Evolutionary conservation across 2,113 vertebrate genomes (phyloP).

Genomic region (Gallinago jamesoni): DNA sequence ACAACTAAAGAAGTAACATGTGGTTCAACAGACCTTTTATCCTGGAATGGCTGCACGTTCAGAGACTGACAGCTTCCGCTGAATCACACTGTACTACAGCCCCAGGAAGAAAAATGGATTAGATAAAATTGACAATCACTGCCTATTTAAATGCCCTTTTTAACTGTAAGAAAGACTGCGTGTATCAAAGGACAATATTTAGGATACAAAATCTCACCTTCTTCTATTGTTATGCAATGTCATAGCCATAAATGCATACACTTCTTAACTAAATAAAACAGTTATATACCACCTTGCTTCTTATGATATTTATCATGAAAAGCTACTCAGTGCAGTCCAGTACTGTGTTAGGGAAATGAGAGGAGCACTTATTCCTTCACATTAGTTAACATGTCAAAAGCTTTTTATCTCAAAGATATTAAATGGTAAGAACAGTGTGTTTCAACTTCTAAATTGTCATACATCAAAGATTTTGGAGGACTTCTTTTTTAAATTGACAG

Average conservation of each 20-base stretch:
- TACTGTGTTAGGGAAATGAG: conserved; percentile 29
- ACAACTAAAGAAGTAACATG: neutral
- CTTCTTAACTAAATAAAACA: conserved; percentile 18
- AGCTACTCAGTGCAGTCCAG: neutral
- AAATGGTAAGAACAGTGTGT: conserved; percentile 73
- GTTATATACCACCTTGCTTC: neutral
- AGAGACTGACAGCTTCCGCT: neutral
- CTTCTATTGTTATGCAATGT: neutral
- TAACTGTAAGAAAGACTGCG: neutral
- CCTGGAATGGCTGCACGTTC: neutral
- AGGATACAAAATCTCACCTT: neutral
- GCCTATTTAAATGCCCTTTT: conserved; percentile 4
- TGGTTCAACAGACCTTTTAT: neutral
- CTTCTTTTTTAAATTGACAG: conserved; percentile 75
- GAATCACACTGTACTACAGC: neutral
- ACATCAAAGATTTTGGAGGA: conserved; percentile 74
- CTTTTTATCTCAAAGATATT: conserved; percentile 69
- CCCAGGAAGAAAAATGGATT: neutral
- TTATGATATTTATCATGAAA: neutral
- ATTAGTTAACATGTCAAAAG: conserved; percentile 49
- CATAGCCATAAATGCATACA: neutral
- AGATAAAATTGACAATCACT: neutral
- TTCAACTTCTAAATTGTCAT: conserved; percentile 77
- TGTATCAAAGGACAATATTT: neutral
- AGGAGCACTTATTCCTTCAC: conserved; percentile 58